Base-by-base conservation (phyloP, 2,888 invertebrate genomes). In the Orchesellides sinensis region DNA sequence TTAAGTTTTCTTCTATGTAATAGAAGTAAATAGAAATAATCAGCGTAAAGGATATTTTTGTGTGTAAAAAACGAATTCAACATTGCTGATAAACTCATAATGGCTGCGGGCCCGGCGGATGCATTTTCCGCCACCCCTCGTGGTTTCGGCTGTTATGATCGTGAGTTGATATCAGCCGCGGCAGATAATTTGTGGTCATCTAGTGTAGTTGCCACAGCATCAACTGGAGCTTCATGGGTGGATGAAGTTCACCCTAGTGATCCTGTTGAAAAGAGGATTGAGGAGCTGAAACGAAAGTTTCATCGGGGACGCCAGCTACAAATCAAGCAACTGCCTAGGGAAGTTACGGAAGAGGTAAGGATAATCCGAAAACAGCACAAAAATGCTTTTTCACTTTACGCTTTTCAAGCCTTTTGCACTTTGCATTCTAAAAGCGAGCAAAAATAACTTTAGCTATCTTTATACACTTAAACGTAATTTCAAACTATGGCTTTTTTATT, bases 281-380 rank as follows among this genome's bases (percentile, higher is more conserved):
- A 89, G 72, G 89, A 89, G 66, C 88, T 90, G 49, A 89, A 89
- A 81, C 86, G 89, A 47, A 89, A 90, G 84, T 91, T 90, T 85
- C 91, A 91, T 87, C 89, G 88, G 78, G 90, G 90, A 59, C 88
- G 91, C 19, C 90, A 90, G 78, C 88, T 91, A 23, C 89, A 89
- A 85, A 89, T 91, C 65, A 90, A 90, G 82, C 90, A 91, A 88
- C 87, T 91, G 72, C 91, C 91, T 8, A 88, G 90, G 40, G 90
- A 90, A 88, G 90, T 90, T 61, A 89, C 90, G 6, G 90, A 90
- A 88, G 89, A 90, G 89, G 90, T 90, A 86, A 89, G 40, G 10
- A 1, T 40, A 40, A 40, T 1, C 40, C 40, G 2, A 40, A 40
- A 40, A 8, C n/a, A 40, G n/a, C 40, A 40, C 40, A 40, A 40